Evolutionary conservation across 2,888 invertebrate genomes (phyloP), one percentile per base, ranked within the genome.

Genomic region (Hirtodrosophila alboralis): DNA sequence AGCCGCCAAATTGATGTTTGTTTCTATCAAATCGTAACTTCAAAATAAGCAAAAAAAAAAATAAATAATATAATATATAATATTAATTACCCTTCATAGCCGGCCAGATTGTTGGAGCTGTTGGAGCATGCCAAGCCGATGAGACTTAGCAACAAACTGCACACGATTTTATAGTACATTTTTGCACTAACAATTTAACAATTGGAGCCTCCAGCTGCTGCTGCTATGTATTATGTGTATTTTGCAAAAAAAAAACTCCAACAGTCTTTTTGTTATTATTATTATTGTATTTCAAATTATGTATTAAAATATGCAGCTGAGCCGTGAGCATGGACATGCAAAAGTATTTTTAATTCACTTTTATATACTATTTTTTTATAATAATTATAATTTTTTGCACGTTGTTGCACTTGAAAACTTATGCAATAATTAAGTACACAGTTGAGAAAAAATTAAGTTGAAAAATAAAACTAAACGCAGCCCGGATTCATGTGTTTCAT

Each of bases 71-170:
- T 69, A 53, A 37, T 41, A 37, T 45, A 38, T 56, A 43, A 43
- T 47, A 37, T 41, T 69, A 68, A 59, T 88, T 85, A 88, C 88
- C 88, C 89, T 62, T 88, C 87, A 74, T 88, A 88, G 63, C 83
- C 80, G 44, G 79, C 84, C 63, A 88, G 76, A 66, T 89, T 88
- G 64, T 73, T 80, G 30, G 58, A 69, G 62, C 67, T 44, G 43
- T 56, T 33, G 31, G 60, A 52, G 62, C 56, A 54, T 52, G 72
- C 57, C 59, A 81, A 53, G 9, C 54, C 49, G 63, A 64, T 10
- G 45, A 81, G 70, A 18, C 75, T 72, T 28, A 69, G 54, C 58
- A 81, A 37, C 45, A 68, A 68, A 49, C 64, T 68, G 38, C 67
- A 81, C 78, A 79, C 78, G 85, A 79, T 77, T 72, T 83, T 69